Conservation (phyloP, 2,888 invertebrate genomes). For the Drosophila eohydei region DNA sequence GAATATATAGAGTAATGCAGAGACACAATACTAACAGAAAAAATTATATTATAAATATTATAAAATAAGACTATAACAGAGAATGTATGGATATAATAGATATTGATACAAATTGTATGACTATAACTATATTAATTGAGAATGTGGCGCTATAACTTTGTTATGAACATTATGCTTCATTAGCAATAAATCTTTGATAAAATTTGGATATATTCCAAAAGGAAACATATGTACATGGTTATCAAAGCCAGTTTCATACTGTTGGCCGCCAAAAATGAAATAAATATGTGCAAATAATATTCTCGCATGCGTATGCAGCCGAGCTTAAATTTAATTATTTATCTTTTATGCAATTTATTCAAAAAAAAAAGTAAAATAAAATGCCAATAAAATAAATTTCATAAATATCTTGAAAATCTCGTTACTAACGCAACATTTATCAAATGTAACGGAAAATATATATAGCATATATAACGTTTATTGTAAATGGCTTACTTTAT, state of each 20-base stretch:
- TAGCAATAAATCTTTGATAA: not conserved
- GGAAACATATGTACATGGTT: not conserved
- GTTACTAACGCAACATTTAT: slow-evolving; percentile 28
- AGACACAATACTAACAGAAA: too few species aligned
- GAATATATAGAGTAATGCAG: not conserved
- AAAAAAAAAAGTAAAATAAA: not conserved
- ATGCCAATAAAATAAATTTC: slow-evolving; percentile 24
- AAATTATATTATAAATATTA: not conserved
- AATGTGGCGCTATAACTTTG: not conserved
- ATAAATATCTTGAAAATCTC: slow-evolving; percentile 16
- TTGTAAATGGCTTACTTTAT: not conserved
- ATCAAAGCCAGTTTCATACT: not conserved
- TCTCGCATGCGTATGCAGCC: not conserved
- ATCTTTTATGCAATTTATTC: slow-evolving; percentile 22
- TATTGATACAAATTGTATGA: not conserved
- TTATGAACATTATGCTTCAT: not conserved
- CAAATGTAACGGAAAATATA: slow-evolving; percentile 27
- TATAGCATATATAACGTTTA: not conserved
- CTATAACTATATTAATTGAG: not conserved
- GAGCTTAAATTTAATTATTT: slow-evolving; percentile 14
- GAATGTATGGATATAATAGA: too few species aligned
- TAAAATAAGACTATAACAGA: too few species aligned
- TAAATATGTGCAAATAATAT: not conserved
- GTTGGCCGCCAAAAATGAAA: not conserved
- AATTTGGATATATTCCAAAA: not conserved